These are phyloP conservation scores for Phania funesta DNA, from an alignment of 2,888 invertebrate genomes.

Conservation along the genomic window DNA sequence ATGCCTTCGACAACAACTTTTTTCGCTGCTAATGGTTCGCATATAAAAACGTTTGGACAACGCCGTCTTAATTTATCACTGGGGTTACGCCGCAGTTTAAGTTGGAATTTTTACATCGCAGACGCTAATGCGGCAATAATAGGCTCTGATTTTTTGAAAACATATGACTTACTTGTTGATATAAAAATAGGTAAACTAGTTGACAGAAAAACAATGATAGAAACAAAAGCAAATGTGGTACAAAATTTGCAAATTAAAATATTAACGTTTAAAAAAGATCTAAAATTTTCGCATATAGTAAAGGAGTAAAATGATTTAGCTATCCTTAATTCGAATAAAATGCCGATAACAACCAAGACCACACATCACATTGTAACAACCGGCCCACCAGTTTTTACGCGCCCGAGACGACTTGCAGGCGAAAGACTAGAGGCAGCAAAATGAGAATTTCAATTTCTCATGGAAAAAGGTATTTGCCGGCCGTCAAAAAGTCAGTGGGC, in stretches of 20 bases:
- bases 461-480: background rate
- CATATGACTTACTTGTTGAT: constrained; percentile 6
- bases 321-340: background rate
- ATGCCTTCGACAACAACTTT: background rate
- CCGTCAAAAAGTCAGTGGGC: background rate
- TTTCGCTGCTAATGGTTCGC: constrained; percentile 4
- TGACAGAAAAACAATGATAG: constrained; percentile 23
- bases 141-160: constrained; percentile 14
- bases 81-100: constrained; percentile 7
- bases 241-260: background rate
- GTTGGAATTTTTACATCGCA: constrained; percentile 22
- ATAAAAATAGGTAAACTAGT: constrained; percentile 19
- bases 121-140: constrained; percentile 7
- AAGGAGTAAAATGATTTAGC: background rate
- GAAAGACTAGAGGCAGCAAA: background rate
- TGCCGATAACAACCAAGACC: background rate
- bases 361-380: background rate
- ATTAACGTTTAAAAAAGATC: background rate
- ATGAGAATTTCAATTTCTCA: background rate
- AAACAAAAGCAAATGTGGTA: constrained; percentile 10
- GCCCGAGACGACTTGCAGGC: background rate
- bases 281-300: background rate
- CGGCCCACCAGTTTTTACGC: background rate
- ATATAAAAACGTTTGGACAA: constrained; percentile 18
- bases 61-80: constrained; percentile 26